A percentile compares a stretch with the other conserved stretches of the same genome.
Conservation (phyloP, 2,888 invertebrate species). For the Aphelenchoides bicaudatus region DNA sequence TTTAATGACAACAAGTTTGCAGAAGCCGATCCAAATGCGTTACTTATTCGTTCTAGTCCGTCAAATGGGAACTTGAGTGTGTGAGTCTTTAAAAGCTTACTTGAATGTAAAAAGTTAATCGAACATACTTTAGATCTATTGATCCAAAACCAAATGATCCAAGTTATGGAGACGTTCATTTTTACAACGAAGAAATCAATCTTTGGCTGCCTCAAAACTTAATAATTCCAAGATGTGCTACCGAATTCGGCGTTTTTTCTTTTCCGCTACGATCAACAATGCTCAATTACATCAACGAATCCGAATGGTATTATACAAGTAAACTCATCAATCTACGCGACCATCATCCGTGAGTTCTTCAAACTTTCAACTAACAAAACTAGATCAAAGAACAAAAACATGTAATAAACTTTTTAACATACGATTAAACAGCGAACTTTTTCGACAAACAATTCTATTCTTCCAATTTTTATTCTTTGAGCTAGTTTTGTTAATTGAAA, state of each 20-base stretch:
- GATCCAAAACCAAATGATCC: constrained; percentile 70
- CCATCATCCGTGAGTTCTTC: background rate
- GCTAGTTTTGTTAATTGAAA: too few relatives aligned
- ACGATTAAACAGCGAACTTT: constrained; percentile 42
- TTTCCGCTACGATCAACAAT: constrained; percentile 66
- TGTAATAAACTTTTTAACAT: background rate
- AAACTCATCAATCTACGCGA: constrained; percentile 22
- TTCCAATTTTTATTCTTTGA: too few relatives aligned
- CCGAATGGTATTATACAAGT: constrained; percentile 36
- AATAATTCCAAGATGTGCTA: constrained; percentile 79
- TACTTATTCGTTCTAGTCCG: constrained; percentile 83
- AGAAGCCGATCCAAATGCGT: constrained; percentile 69
- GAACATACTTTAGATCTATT: constrained; percentile 6
- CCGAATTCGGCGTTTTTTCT: constrained; percentile 93
- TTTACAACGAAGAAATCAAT: constrained; percentile 78
- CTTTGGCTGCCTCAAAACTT: constrained; percentile 75
- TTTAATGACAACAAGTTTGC: too few relatives aligned
- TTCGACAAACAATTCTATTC: constrained; percentile 86
- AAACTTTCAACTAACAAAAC: too few relatives aligned
- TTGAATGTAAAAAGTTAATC: constrained; percentile 7
- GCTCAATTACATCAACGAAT: constrained; percentile 33
- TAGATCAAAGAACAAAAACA: too few relatives aligned
- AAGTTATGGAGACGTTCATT: constrained; percentile 81
- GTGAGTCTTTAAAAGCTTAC: constrained; percentile 25
- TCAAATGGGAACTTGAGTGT: constrained; percentile 72